phyloP scores from a whole-genome alignment of 2,888 invertebrate genomes.

The Caenorhabditis macrosperma region DNA sequence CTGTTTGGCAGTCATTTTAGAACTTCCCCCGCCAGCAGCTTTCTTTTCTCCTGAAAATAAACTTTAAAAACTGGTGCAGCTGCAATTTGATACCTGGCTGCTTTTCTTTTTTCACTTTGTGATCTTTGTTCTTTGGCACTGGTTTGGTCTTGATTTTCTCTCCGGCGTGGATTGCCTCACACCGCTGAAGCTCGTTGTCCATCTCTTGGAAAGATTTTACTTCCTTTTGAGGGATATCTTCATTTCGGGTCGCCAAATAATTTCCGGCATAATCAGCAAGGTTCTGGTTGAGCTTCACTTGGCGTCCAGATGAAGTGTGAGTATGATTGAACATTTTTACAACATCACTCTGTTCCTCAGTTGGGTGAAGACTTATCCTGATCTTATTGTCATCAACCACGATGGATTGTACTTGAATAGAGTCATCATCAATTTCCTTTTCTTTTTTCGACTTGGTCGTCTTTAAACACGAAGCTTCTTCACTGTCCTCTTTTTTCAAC shows the following conservation, averaged over 20 bases:
- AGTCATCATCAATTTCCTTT: not conserved
- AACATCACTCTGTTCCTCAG: slow-evolving; percentile 25
- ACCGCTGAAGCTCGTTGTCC: slow-evolving; percentile 22
- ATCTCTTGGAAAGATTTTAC: slow-evolving; percentile 19
- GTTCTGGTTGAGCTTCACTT: slow-evolving; percentile 31
- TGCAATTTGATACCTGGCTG: not conserved
- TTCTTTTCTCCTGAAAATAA: slow-evolving; percentile 32
- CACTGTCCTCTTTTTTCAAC: slow-evolving; percentile 8
- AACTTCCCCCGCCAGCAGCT: not conserved
- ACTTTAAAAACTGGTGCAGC: not conserved
- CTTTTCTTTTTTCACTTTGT: slow-evolving; percentile 23
- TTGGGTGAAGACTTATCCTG: slow-evolving; percentile 14
- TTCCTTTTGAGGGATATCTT: slow-evolving; percentile 8
- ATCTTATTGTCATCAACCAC: slow-evolving; percentile 6
- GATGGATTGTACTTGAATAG: not conserved
- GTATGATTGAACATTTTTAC: slow-evolving; percentile 31
- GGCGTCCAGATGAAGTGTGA: slow-evolving; percentile 46
- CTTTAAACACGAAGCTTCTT: not conserved
- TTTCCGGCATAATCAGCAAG: slow-evolving; percentile 33
- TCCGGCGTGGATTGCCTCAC: slow-evolving; percentile 32
- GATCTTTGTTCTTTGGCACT: slow-evolving; percentile 17
- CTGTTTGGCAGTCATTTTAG: slow-evolving; percentile 6
- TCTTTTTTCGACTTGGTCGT: not conserved
- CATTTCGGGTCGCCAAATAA: slow-evolving; percentile 2
- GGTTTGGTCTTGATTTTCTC: slow-evolving; percentile 18